phyloP scores from a whole-genome alignment of 2,888 invertebrate species.

The Trissoscelio sp. region DNA sequence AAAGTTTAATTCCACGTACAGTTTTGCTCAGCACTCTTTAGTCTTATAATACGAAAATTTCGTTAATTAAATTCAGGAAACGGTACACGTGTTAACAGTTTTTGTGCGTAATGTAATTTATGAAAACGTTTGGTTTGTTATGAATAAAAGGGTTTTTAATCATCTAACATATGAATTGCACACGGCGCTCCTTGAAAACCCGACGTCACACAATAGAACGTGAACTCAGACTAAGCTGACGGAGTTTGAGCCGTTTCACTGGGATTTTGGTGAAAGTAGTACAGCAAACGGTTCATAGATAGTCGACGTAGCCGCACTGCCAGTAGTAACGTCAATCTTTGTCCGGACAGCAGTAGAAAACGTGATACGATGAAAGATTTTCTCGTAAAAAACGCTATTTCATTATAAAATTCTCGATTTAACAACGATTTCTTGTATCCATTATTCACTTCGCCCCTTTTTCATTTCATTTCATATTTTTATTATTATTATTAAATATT shows the following conservation, averaged over 20 bases:
- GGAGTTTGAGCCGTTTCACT: conserved; percentile 51
- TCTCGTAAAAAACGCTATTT: conserved; percentile 12
- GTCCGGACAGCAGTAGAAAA: conserved; percentile 32
- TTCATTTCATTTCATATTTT: neutral
- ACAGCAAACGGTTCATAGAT: conserved; percentile 37
- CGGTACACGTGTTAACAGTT: conserved; percentile 13
- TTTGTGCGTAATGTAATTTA: conserved; percentile 17
- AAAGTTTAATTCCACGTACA: conserved; percentile 15
- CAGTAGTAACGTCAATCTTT: conserved; percentile 62
- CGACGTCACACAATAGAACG: conserved; percentile 49
- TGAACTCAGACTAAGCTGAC: conserved; percentile 47
- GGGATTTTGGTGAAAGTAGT: conserved; percentile 58
- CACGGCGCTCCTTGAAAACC: conserved; percentile 32
- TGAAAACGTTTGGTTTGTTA: conserved; percentile 36
- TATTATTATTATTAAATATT: neutral
- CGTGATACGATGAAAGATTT: conserved; percentile 36
- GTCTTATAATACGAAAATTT: neutral
- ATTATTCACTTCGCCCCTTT: neutral
- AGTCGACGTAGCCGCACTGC: conserved; percentile 38
- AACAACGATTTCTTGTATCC: conserved; percentile 1
- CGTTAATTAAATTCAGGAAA: conserved; percentile 20
- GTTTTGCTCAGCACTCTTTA: conserved; percentile 1
- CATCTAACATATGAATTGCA: conserved; percentile 47
- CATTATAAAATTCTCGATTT: conserved; percentile 21
- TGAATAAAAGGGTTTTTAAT: conserved; percentile 48